These are phyloP conservation scores for Apus apus DNA, from an alignment of 2,113 vertebrate genomes.

Conservation along the genomic window DNA sequence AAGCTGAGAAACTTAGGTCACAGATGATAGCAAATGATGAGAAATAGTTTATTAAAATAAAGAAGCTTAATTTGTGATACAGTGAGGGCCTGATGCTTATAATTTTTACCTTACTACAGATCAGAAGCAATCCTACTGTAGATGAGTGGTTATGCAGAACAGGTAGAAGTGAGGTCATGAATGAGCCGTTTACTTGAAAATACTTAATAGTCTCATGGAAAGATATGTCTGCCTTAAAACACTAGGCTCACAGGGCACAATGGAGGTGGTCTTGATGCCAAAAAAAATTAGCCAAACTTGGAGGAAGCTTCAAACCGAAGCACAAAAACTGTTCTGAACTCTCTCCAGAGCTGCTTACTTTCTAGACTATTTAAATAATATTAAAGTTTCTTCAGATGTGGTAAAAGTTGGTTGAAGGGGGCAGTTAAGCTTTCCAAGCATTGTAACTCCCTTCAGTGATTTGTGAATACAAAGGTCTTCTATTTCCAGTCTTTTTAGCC, in stretches of 20 bases:
- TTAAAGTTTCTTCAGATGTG: constrained; percentile 57
- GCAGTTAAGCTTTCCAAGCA: constrained; percentile 29
- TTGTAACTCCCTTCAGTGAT: constrained; percentile 35
- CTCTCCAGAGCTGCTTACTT: constrained; percentile 19
- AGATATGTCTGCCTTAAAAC: not conserved
- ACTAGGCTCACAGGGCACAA: not conserved
- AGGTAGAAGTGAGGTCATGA: not conserved
- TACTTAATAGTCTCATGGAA: not conserved
- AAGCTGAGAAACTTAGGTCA: not conserved
- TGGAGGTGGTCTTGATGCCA: constrained; percentile 17
- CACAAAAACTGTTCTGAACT: not conserved
- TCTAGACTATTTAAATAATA: constrained; percentile 43
- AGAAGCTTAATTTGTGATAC: not conserved
- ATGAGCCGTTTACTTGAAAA: not conserved
- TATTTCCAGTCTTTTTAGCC: constrained; percentile 55
- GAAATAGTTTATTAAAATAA: not conserved
- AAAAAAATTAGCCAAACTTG: not conserved
- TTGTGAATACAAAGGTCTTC: constrained; percentile 62
- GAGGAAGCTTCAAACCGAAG: not conserved
- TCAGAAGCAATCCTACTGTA: not conserved
- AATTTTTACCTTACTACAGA: not conserved
- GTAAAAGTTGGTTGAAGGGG: constrained; percentile 25
- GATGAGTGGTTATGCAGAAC: not conserved
- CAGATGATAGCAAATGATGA: not conserved
- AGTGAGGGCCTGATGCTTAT: not conserved